Evolutionary conservation across 92 coral and sea anemone genomes (phyloP).

Genomic region (Umimayanthus kanabou): DNA sequence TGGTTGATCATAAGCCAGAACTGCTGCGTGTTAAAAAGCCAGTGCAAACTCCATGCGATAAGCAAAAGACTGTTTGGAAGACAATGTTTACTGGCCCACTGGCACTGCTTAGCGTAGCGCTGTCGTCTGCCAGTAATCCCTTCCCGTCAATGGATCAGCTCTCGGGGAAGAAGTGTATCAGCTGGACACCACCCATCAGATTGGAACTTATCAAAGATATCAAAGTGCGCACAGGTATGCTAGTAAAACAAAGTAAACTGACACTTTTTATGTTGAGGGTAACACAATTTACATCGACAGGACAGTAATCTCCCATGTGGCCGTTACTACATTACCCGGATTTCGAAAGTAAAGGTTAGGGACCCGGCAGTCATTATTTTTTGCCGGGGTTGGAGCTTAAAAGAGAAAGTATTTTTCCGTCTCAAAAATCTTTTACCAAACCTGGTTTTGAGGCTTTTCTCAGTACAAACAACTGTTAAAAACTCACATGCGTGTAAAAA

Average conservation of each 20-base stretch:
- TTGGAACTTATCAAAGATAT: slow-evolving; percentile 79
- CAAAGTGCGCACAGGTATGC: slow-evolving; percentile 82
- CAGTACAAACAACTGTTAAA: no score
- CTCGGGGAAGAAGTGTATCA: slow-evolving; percentile 80
- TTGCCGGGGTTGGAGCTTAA: no score
- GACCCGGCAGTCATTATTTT: no score
- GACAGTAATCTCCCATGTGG: neutral
- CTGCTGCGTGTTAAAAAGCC: slow-evolving; percentile 84
- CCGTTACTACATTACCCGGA: neutral
- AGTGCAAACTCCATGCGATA: slow-evolving; percentile 87
- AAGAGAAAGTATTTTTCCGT: no score
- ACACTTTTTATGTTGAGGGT: neutral
- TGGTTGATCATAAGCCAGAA: slow-evolving; percentile 92
- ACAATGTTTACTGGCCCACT: slow-evolving; percentile 87
- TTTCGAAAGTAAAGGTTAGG: neutral
- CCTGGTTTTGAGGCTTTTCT: no score
- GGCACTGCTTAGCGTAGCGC: slow-evolving; percentile 79
- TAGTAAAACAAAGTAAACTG: neutral
- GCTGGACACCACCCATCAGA: slow-evolving; percentile 84
- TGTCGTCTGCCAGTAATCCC: slow-evolving; percentile 78
- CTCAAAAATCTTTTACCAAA: no score
- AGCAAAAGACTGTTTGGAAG: slow-evolving; percentile 81
- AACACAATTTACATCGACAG: neutral
- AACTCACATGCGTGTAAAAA: no score
- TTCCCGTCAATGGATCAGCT: slow-evolving; percentile 67